A percentile compares a stretch with the other conserved stretches of the same genome.
Evolutionary conservation across 2,888 invertebrate genomes (phyloP).

Genomic region (Lobophora halterata): DNA sequence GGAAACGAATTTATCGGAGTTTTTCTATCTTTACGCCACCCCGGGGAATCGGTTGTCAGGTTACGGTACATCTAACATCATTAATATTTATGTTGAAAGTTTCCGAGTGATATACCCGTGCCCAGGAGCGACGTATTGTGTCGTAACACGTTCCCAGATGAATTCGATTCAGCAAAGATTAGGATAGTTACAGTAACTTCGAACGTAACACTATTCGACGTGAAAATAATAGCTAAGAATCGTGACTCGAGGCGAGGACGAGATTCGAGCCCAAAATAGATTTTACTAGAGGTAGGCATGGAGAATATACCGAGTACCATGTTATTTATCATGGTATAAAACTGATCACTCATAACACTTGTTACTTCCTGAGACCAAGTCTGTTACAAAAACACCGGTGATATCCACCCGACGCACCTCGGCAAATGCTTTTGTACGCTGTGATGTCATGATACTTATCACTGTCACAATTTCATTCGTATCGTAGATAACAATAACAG

Average conservation of each 20-base stretch:
- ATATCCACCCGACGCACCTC: no score
- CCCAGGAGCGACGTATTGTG: conserved; percentile 22
- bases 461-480: no score
- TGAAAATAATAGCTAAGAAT: conserved; percentile 18
- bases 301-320: no score
- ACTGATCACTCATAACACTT: no score
- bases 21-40: conserved; percentile 37
- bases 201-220: conserved; percentile 12
- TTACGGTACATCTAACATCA: conserved; percentile 33
- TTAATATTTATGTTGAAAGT: conserved; percentile 46
- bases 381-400: no score
- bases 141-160: conserved; percentile 33
- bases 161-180: conserved; percentile 23
- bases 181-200: conserved; percentile 8
- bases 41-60: conserved; percentile 33
- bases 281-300: no score
- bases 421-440: no score
- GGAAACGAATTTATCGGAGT: conserved; percentile 29
- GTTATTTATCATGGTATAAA: no score
- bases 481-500: no score
- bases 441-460: no score
- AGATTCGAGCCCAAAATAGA: conserved; percentile 21
- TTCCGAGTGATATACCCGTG: conserved; percentile 36
- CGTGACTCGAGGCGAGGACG: conserved; percentile 15
- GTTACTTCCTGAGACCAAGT: no score